Percentiles rank a stretch among this genome's conserved stretches.
These are phyloP conservation scores for Atrina japonica DNA, from an alignment of 2,888 invertebrate species.

Conservation along the genomic window DNA sequence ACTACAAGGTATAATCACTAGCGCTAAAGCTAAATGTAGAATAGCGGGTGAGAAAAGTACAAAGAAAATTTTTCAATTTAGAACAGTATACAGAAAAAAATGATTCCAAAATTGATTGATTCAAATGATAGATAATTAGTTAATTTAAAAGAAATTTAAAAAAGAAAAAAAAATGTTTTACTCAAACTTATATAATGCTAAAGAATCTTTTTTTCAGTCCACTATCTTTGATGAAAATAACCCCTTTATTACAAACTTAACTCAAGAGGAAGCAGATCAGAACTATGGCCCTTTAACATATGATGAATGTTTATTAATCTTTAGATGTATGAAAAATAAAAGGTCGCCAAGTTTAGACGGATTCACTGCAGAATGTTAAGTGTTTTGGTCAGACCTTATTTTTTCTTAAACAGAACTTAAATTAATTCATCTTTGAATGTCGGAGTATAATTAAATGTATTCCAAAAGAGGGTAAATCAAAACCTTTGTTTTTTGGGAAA, in stretches of 20 bases:
- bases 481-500: background rate
- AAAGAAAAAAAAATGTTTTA: constrained; percentile 12
- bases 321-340: constrained; percentile 17
- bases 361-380: constrained; percentile 8
- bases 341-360: constrained; percentile 4
- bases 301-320: constrained; percentile 7
- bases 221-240: constrained; percentile 3
- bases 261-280: background rate
- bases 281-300: background rate
- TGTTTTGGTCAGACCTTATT: constrained; percentile 1
- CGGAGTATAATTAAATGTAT: constrained; percentile 8
- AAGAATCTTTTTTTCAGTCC: background rate
- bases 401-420: too few relatives aligned
- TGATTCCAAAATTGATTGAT: too few relatives aligned
- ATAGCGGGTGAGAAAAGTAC: too few relatives aligned
- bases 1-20: too few relatives aligned
- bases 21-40: too few relatives aligned
- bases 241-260: constrained; percentile 11
- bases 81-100: too few relatives aligned
- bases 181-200: background rate
- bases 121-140: too few relatives aligned
- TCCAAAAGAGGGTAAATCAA: background rate
- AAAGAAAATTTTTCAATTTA: too few relatives aligned
- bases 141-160: too few relatives aligned
- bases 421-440: too few relatives aligned